These are phyloP conservation scores for Cherax destructor DNA, from an alignment of 1,140 invertebrate genomes.

Conservation along the genomic window DNA sequence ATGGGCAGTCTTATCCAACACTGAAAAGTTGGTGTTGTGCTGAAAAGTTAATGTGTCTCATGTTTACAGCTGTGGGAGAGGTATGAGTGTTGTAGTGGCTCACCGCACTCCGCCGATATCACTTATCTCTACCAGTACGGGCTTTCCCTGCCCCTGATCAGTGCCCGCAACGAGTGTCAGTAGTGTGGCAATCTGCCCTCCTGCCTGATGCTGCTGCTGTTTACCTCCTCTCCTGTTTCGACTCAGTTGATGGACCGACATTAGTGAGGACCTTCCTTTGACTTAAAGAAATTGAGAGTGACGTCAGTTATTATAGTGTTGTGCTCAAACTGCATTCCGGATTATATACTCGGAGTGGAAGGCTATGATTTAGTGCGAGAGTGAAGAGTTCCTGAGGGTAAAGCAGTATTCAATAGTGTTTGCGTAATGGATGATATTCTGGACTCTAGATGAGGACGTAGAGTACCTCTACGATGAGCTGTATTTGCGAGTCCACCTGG, in stretches of 20 bases:
- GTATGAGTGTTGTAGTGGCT: slow-evolving; percentile 13
- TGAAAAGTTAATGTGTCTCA: slow-evolving; percentile 4
- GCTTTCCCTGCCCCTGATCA: slow-evolving; percentile 31
- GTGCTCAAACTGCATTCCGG: neutral
- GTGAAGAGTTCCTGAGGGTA: neutral
- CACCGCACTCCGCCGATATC: slow-evolving; percentile 32
- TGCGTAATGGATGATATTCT: neutral
- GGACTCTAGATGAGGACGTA: neutral
- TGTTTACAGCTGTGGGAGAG: slow-evolving; percentile 6
- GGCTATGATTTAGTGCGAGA: too few relatives aligned
- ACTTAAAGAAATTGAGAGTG: neutral
- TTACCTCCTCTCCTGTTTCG: neutral
- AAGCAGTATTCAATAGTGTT: neutral
- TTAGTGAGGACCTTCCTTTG: too few relatives aligned
- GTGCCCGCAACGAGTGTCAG: slow-evolving; percentile 5
- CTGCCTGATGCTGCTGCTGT: neutral
- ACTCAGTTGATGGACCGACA: neutral
- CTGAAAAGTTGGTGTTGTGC: neutral
- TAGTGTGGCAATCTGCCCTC: neutral
- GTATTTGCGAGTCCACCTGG: slow-evolving; percentile 36
- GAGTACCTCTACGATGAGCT: slow-evolving; percentile 16
- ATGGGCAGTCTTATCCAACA: too few relatives aligned
- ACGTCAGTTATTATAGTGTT: neutral
- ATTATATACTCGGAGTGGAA: neutral
- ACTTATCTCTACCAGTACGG: slow-evolving; percentile 46